These are phyloP conservation scores for Drosophila elegans DNA, from an alignment of 1,140 invertebrate genomes.

Conservation along the genomic window DNA sequence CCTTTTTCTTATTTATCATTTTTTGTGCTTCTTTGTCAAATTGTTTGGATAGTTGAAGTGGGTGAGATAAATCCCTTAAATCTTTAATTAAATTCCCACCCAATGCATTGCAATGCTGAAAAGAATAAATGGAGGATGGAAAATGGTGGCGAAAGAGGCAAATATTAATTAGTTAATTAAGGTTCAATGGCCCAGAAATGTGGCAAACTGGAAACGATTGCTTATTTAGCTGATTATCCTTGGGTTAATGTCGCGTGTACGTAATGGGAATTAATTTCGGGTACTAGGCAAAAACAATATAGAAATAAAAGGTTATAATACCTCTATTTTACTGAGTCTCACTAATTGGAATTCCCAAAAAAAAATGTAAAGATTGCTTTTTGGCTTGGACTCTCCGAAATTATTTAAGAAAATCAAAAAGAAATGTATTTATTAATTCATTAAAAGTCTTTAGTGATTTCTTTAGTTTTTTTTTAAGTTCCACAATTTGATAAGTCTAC, in stretches of 20 bases:
- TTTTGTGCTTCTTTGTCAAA: constrained; percentile 36
- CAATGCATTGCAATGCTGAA: constrained; percentile 4
- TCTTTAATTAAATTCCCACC: constrained; percentile 18
- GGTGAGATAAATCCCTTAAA: constrained; percentile 18
- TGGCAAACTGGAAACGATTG: constrained; percentile 11
- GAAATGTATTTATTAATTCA: too few species aligned
- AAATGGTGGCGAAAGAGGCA: constrained; percentile 3
- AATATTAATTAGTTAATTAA: constrained; percentile 67
- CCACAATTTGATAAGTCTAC: too few species aligned
- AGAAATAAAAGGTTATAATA: neutral
- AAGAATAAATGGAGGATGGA: neutral
- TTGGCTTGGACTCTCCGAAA: too few species aligned
- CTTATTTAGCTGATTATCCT: constrained; percentile 50
- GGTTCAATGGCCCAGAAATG: constrained; percentile 46
- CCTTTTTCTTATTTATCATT: constrained; percentile 21
- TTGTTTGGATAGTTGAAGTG: constrained; percentile 39
- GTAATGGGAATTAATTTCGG: constrained; percentile 40
- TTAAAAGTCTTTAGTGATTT: too few species aligned
- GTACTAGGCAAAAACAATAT: neutral
- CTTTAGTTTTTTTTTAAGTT: too few species aligned
- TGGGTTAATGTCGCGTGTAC: constrained; percentile 45
- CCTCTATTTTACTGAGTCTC: neutral
- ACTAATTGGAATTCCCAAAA: neutral
- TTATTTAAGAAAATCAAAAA: too few species aligned
- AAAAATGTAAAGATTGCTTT: too few species aligned